Evolutionary conservation across 2,797 vertebrate genomes (phyloP).

Genomic region (Crax fasciolata): DNA sequence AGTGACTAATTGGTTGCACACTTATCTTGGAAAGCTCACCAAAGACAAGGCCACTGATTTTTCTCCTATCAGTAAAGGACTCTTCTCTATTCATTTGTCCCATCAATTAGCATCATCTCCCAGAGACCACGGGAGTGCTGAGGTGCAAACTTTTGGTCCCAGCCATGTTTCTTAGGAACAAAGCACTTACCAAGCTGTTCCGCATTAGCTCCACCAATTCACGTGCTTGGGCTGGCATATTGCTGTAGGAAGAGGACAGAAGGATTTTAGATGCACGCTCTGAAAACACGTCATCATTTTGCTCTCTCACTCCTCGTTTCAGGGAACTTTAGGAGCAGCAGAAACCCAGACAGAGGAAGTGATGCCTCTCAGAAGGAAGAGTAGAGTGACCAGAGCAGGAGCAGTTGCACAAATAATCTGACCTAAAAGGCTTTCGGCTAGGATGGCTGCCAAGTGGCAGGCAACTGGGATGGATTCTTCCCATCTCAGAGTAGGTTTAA

Average conservation of each 20-base stretch:
- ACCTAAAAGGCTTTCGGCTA: conserved; percentile 9
- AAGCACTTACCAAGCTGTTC: conserved; percentile 84
- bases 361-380: background rate
- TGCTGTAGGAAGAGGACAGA: conserved; percentile 77
- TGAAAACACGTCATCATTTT: background rate
- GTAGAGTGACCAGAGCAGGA: background rate
- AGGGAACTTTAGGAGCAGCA: background rate
- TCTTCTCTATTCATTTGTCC: background rate
- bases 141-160: background rate
- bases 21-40: background rate
- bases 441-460: conserved; percentile 27
- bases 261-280: background rate
- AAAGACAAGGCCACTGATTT: background rate
- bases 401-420: background rate
- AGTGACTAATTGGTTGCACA: background rate
- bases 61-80: background rate
- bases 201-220: conserved; percentile 87
- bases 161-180: background rate
- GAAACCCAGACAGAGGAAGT: background rate
- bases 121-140: accelerated
- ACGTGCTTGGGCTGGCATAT: conserved; percentile 87
- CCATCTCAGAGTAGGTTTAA: conserved; percentile 3
- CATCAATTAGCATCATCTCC: background rate
- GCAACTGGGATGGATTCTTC: conserved; percentile 14
- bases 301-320: background rate